Base-by-base conservation (phyloP, 2,113 vertebrate genomes). In the Galeopterus variegatus region DNA sequence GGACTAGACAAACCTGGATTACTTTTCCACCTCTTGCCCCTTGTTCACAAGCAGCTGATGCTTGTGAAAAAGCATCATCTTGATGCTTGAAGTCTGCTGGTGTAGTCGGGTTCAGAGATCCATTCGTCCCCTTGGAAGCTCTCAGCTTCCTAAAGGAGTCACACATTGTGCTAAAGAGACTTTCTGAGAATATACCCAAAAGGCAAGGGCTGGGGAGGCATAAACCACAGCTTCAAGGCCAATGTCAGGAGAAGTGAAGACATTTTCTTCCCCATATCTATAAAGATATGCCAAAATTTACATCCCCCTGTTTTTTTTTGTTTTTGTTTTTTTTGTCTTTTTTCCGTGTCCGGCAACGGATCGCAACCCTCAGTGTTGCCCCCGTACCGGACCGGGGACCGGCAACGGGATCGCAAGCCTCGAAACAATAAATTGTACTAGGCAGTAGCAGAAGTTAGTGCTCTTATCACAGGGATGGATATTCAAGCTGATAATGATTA, bases 231-330 rank as follows among this genome's bases (percentile, higher is more conserved):
- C n/a, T 73, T 70, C 54, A 52, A n/a, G 13, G 28, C 86, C 83
- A 82, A 17, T 86, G 80, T 96, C 56, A 70, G 73, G 60, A 89
- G 90, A 41, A 36, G 26, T 13, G 13, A 87, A 52, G 28, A 89
- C 52, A 60, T 77, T 95, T 86, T 94, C 91, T 85, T 88, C 69
- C 50, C 77, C 60, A 31, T 45, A 18, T 91, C 50, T 86, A 3
- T n/a, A 77, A 93, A 85, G 87, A 82, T n/a, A 13, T 73, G 83
- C 95, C 87, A 93, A 67, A 45, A 54, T n/a, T 92, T 62, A 92
- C 65, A 82, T 54, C 19, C n/a, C n/a, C n/a, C n/a, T n/a, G n/a
- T n/a, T n/a, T n/a, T n/a, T n/a, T n/a, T n/a, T n/a, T n/a, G n/a
- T n/a, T n/a, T n/a, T n/a, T n/a, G n/a, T n/a, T n/a, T n/a, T n/a